Base-by-base conservation (phyloP, 1,140 invertebrate species). In the Cydia fagiglandana region DNA sequence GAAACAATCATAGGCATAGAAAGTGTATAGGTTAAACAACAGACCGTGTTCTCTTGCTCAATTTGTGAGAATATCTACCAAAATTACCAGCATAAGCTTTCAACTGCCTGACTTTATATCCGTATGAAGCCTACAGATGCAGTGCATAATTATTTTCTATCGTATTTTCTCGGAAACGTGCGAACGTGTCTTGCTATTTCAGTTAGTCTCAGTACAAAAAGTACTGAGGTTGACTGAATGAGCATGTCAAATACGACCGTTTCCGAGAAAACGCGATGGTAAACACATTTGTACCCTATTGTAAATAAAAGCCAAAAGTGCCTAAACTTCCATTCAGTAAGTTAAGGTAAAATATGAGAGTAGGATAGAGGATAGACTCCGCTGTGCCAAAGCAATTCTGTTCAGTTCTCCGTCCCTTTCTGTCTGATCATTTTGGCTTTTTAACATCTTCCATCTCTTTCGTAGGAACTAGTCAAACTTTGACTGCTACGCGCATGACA, bases 281-380 rank as follows among this genome's bases (percentile, higher is more conserved):
- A 24, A 24, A 24, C 24, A 24, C 24, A 24, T 24, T 2, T 24
- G 24, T 24, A 73, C 76, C 10, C 20, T 56, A 53, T 41, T 79
- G 77, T 80, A 80, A 77, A 78, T 80, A 80, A 78, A 78, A 75
- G 77, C 79, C 79, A 77, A 74, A 74, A 78, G 79, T 80, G 79
- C 79, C 79, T 80, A 70, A 73, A 74, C 41, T 77, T 77, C 61
- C 76, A 75, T 73, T 73, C 56, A 76, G 56, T 45, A 76, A 74
- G 28, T 73, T 50, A 73, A 73, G 66, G 20, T 73, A 50, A 20
- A n/a, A n/a, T 9, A 17, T 53, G 73, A 50, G 73, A 50, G 38
- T 41, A 41, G 17, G 24, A 17, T 24, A 50, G 4, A 7, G 10
- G n/a, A 50, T 20, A n/a, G 9, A 17, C 78, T 79, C 77, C 73